Conservation (phyloP, 2,797 vertebrate genomes). For the Sardinella longiceps region DNA sequence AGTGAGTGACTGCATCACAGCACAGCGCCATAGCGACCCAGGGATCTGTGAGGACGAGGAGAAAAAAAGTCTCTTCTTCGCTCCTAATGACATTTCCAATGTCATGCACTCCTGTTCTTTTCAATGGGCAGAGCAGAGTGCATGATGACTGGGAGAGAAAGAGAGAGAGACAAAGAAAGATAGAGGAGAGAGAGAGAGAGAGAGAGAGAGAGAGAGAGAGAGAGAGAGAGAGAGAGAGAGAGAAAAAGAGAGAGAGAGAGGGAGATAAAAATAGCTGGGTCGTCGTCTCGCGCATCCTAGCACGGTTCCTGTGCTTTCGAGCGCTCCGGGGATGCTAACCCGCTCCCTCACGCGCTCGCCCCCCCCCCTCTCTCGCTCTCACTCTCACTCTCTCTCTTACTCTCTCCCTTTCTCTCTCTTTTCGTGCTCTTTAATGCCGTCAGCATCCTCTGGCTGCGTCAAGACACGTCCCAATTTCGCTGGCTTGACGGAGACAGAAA, state of each 20-base stretch:
- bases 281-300: slow-evolving; percentile 9
- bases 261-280: slow-evolving; percentile 3
- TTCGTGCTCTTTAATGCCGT: background rate
- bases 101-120: slow-evolving; percentile 57
- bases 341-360: background rate
- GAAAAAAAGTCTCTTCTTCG: slow-evolving; percentile 35
- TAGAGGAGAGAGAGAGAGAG: background rate
- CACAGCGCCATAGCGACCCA: background rate
- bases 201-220: background rate
- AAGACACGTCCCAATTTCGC: slow-evolving; percentile 11
- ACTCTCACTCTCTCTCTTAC: no score
- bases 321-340: background rate
- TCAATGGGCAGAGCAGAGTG: background rate
- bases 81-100: slow-evolving; percentile 67
- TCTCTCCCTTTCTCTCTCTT: no score
- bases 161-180: slow-evolving; percentile 26
- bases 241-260: background rate
- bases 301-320: background rate
- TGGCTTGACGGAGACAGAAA: background rate
- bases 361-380: no score
- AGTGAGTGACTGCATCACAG: background rate
- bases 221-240: background rate
- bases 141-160: slow-evolving; percentile 54
- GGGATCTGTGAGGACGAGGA: background rate
- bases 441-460: slow-evolving; percentile 11